Evolutionary conservation across 2,888 invertebrate species (phyloP).

Genomic region (Desoria tigrina): DNA sequence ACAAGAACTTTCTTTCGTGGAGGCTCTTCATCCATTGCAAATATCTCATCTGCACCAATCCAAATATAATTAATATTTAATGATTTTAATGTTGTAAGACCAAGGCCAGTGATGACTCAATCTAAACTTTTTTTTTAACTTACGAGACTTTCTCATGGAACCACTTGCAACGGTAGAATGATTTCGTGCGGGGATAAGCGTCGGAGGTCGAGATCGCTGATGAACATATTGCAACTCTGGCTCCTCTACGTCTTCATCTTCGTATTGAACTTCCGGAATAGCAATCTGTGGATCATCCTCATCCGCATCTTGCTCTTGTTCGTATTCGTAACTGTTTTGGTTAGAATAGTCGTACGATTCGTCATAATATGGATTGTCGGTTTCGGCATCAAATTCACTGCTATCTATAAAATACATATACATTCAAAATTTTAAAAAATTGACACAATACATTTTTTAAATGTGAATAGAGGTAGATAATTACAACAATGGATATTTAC

Average conservation of each 20-base stretch:
- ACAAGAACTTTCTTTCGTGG: neutral
- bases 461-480: too few relatives aligned
- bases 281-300: conserved; percentile 1
- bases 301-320: conserved; percentile 5
- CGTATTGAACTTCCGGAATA: neutral
- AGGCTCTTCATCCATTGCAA: conserved; percentile 6
- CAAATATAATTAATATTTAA: neutral
- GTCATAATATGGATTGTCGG: conserved; percentile 2
- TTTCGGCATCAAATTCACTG: neutral
- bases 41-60: neutral
- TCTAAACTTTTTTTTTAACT: neutral
- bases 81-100: neutral
- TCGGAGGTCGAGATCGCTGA: neutral
- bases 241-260: conserved; percentile 13
- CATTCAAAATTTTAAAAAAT: too few relatives aligned
- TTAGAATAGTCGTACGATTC: conserved; percentile 1
- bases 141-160: neutral
- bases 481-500: too few relatives aligned
- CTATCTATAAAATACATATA: conserved; percentile 16
- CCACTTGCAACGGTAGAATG: neutral
- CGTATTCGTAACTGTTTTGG: conserved; percentile 22
- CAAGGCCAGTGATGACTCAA: neutral
- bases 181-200: neutral
- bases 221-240: neutral
- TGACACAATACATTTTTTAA: too few relatives aligned